Base-by-base conservation (phyloP, 1,140 invertebrate species). In the Olivierus martensii region DNA sequence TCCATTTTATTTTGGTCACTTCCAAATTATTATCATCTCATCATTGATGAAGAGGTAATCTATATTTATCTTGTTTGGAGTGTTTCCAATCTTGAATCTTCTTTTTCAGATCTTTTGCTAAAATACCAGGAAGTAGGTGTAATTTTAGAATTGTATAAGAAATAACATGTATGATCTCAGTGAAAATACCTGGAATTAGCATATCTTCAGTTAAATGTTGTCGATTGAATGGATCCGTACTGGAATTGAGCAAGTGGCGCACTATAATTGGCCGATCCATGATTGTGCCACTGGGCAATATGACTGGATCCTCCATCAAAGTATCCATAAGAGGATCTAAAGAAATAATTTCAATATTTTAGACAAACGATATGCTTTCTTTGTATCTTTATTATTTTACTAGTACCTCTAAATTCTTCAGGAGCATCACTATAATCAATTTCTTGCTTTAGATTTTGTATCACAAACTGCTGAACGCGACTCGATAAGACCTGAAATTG, bases 291-390 rank as follows among this genome's bases (percentile, higher is more conserved):
- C 89, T 90, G 10, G 93, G 93, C 54, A 99, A 72, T 52, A 83
- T 74, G 0, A 98, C 92, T 3, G 94, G 94, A 69, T 99, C 91
- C 2, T 82, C 82, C 93, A 98, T 97, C 17, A 99, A 69, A 0
- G 92, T 97, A 64, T 93, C 89, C 92, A 98, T 96, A 1, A 99
- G 71, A 0, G 93, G 91, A 77, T 97, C 93, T 79, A 55, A 49
- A 34, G 28, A 49, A 51, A 42, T 50, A 47, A 35, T 28, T 35
- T 46, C 11, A 43, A 39, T 46, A 11, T n/a, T 38, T 21, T 46
- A 42, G 28, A 45, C 28, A 45, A 56, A n/a, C n/a, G n/a, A n/a
- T n/a, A n/a, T n/a, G n/a, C n/a, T n/a, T n/a, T n/a, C n/a, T n/a
- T n/a, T n/a, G n/a, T n/a, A n/a, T n/a, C n/a, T n/a, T n/a, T n/a